Base-by-base conservation (phyloP, 2,888 invertebrate species). In the Sericinus montela region DNA sequence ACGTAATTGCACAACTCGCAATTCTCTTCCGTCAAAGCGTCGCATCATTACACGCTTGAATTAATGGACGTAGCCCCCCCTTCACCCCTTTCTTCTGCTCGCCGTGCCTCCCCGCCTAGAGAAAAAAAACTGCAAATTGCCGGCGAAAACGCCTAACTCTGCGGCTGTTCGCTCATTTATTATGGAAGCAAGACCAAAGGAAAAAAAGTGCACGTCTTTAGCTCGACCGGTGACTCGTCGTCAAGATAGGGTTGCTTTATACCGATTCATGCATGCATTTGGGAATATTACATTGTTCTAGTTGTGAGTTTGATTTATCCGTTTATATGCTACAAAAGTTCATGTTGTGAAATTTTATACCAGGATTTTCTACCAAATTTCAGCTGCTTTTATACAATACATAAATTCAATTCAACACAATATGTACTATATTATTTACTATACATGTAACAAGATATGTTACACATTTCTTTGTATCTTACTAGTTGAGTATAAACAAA, bases 1-100 rank as follows among this genome's bases (percentile, higher is more conserved):
- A 65, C 73, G 74, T 72, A 73, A 73, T 73, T 78, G 74, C 72
- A 66, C 62, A 64, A 66, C 65, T 69, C 59, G 62, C 60, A 59
- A 62, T 60, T 62, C 63, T 63, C 66, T 63, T 64, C 61, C 60
- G 60, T 60, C 63, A 65, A 63, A 64, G 67, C 65, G 62, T 59
- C 59, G 64, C 64, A 62, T 67, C 67, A 68, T 68, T 67, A 67
- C 65, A 63, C 62, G 60, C 57, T 60, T 58, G 64, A 65, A 63
- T 65, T 65, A 69, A 67, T 65, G 59, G 62, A 56, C 48, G 54
- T 42, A 52, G 55, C 44, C 54, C 38, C 37, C 42, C 43, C 54
- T 48, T 2, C 32, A 15, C 32, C 51, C 13, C 28, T 13, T 10
- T 19, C 19, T 19, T 19, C 19, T 3, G 5, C 37, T 4, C 39